phyloP scores from a whole-genome alignment of 1,140 invertebrate species.

The Matsumurasca onukii region DNA sequence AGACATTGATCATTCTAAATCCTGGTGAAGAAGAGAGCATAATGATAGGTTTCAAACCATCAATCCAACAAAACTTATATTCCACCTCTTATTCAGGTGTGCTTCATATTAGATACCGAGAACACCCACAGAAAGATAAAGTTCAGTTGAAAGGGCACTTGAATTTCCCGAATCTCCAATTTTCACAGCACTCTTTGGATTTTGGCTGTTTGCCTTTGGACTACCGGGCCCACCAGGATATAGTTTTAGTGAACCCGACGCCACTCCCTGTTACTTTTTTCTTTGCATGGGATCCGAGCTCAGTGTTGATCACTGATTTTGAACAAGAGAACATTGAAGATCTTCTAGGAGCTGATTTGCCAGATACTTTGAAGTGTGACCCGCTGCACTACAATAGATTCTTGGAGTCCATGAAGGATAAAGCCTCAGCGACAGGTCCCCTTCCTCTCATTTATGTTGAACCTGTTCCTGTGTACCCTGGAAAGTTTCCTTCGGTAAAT shows the following conservation, averaged over 20 bases:
- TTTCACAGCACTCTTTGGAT: constrained; percentile 40
- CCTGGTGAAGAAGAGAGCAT: background rate
- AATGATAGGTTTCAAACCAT: background rate
- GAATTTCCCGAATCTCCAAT: constrained; percentile 50
- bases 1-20: background rate
- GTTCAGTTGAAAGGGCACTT: constrained; percentile 49
- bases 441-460: constrained; percentile 8
- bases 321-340: constrained; percentile 10
- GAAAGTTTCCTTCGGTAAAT: background rate
- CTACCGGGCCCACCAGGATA: constrained; percentile 41
- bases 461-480: background rate
- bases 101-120: background rate
- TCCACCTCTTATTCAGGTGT: background rate
- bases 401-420: background rate
- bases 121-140: constrained; percentile 45
- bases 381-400: background rate
- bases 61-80: background rate
- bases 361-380: background rate
- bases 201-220: constrained; percentile 48
- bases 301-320: constrained; percentile 40
- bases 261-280: constrained; percentile 49
- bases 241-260: constrained; percentile 51
- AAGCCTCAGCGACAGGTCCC: background rate
- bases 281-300: constrained; percentile 47
- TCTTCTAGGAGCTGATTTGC: background rate